phyloP scores from a whole-genome alignment of 2,797 vertebrate species.

The Sebastes itinus region DNA sequence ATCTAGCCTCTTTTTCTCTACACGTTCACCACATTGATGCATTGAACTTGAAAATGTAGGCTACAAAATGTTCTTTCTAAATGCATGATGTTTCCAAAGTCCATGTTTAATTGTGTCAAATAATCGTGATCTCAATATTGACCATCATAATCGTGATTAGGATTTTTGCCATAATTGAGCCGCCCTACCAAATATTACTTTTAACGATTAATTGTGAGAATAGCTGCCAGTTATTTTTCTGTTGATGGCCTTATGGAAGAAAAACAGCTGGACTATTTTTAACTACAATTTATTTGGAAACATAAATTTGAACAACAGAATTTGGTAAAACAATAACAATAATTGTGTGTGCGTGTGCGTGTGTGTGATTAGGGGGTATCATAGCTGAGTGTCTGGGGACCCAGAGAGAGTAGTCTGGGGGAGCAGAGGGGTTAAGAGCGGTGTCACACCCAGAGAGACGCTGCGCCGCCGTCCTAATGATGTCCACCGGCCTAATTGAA shows the following conservation, averaged over 20 bases:
- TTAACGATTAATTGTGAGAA: neutral
- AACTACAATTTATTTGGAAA: neutral
- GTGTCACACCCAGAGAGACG: constrained; percentile 63
- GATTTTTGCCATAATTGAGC: too few relatives aligned
- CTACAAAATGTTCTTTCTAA: too few relatives aligned
- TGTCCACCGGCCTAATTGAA: constrained; percentile 81
- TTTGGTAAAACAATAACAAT: neutral
- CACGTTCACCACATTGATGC: too few relatives aligned
- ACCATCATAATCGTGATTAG: too few relatives aligned
- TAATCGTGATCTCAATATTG: too few relatives aligned
- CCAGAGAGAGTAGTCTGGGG: neutral
- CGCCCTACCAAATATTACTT: neutral
- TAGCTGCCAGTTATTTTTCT: neutral
- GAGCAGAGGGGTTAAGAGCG: constrained; percentile 62
- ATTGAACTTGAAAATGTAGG: too few relatives aligned
- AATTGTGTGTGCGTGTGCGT: constrained; percentile 6
- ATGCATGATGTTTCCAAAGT: too few relatives aligned
- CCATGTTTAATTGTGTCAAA: too few relatives aligned
- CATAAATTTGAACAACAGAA: neutral
- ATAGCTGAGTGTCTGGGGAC: constrained; percentile 18
- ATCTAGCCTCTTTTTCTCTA: too few relatives aligned
- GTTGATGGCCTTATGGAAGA: too few relatives aligned
- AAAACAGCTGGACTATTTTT: neutral
- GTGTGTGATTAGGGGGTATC: neutral
- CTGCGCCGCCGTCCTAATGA: constrained; percentile 63